These are phyloP conservation scores for Crotalus horridus DNA, from an alignment of 2,113 vertebrate species.

Conservation along the genomic window DNA sequence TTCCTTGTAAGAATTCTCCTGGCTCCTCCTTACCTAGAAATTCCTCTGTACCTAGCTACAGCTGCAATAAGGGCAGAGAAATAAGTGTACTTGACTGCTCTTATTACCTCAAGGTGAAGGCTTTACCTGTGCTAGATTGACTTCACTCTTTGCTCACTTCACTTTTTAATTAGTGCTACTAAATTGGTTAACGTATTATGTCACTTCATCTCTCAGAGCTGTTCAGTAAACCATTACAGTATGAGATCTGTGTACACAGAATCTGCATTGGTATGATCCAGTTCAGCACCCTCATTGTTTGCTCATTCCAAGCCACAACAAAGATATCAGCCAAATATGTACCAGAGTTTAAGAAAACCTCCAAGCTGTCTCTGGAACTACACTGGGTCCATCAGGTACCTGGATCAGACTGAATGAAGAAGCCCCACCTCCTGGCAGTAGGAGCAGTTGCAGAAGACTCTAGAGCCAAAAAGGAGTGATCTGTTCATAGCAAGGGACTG, in stretches of 20 bases:
- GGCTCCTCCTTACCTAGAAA: too few species aligned
- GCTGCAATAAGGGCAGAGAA: too few species aligned
- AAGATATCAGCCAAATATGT: not conserved
- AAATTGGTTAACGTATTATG: too few species aligned
- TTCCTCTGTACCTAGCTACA: not conserved
- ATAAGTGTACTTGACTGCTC: too few species aligned
- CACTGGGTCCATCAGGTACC: not conserved
- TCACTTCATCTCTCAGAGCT: not conserved
- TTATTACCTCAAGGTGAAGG: not conserved
- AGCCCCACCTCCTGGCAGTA: not conserved
- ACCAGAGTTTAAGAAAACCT: not conserved
- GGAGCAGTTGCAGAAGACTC: too few species aligned
- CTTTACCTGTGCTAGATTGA: not conserved
- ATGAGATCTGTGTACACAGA: too few species aligned
- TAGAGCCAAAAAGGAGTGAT: not conserved
- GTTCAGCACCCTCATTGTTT: not conserved
- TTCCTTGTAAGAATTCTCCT: not conserved
- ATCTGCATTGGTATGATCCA: not conserved
- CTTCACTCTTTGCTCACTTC: not conserved
- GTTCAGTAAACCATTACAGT: not conserved
- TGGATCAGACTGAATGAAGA: not conserved
- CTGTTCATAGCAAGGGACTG: not conserved
- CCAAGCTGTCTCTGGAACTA: not conserved
- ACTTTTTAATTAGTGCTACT: not conserved
- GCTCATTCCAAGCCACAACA: not conserved